phyloP scores from a whole-genome alignment of 2,797 vertebrate species.

The Oryzias sinensis region DNA sequence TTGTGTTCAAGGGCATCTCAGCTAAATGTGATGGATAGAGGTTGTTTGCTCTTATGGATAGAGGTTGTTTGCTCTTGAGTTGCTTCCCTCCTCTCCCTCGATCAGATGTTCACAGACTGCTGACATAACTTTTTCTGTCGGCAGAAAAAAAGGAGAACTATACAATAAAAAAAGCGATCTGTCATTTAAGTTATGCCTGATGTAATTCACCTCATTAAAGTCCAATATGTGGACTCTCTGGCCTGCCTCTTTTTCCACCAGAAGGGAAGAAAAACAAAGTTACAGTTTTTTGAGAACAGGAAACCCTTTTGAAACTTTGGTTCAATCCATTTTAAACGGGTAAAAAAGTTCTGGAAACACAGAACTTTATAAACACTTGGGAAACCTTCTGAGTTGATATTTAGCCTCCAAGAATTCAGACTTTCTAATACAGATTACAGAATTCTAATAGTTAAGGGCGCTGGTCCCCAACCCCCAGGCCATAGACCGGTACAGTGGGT shows the following conservation, averaged over 20 bases:
- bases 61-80: slow-evolving; percentile 27
- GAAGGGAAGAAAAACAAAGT: slow-evolving; percentile 2
- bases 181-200: slow-evolving; percentile 48
- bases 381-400: no score
- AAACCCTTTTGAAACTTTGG: no score
- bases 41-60: slow-evolving; percentile 62
- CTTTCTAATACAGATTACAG: no score
- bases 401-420: no score
- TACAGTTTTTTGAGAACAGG: slow-evolving; percentile 1
- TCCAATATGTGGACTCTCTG: slow-evolving; percentile 21
- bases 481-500: no score
- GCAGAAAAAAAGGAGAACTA: slow-evolving; percentile 21
- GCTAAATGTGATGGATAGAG: slow-evolving; percentile 71
- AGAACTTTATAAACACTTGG: no score
- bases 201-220: slow-evolving; percentile 33
- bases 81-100: slow-evolving; percentile 9
- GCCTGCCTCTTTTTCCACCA: slow-evolving; percentile 8
- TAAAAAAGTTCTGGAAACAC: no score
- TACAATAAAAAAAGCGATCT: slow-evolving; percentile 57
- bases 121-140: slow-evolving; percentile 40
- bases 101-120: slow-evolving; percentile 26
- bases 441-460: no score
- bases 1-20: slow-evolving; percentile 69
- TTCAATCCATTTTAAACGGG: no score
- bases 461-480: no score